Conservation (phyloP, 2,113 vertebrate genomes). For the Spermophilus dauricus region DNA sequence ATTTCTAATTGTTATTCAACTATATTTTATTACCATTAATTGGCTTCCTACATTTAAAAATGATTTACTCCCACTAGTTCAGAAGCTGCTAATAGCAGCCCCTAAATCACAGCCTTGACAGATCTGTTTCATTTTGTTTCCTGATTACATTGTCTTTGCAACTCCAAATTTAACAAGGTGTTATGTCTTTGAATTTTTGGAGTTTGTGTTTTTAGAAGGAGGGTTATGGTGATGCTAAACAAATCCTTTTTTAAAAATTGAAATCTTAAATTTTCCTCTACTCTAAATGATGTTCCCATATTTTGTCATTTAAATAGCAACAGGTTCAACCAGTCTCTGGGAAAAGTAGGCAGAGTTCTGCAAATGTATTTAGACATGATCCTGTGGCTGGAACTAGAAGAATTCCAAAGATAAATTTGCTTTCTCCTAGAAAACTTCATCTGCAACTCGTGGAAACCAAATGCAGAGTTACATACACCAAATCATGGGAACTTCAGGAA, state of each 20-base stretch:
- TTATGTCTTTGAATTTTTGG: conserved; percentile 43
- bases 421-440: not conserved
- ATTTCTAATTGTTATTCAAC: conserved; percentile 81
- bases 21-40: conserved; percentile 83
- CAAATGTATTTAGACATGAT: not conserved
- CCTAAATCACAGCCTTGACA: conserved; percentile 73
- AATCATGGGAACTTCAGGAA: not conserved
- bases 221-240: conserved; percentile 22
- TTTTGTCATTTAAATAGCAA: conserved; percentile 3
- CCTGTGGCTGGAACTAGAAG: not conserved
- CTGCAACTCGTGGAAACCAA: not conserved
- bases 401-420: not conserved
- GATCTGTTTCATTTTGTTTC: conserved; percentile 67
- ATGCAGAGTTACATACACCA: not conserved
- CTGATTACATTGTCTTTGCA: conserved; percentile 63
- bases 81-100: conserved; percentile 60
- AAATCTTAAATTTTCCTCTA: conserved; percentile 25
- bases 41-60: conserved; percentile 82
- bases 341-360: not conserved
- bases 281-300: conserved; percentile 23
- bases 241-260: not conserved
- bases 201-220: conserved; percentile 26
- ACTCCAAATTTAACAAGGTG: conserved; percentile 74
- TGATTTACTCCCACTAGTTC: conserved; percentile 62
- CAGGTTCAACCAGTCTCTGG: not conserved